These are phyloP conservation scores for Agrochola litura DNA, from an alignment of 2,888 invertebrate genomes.

Conservation along the genomic window DNA sequence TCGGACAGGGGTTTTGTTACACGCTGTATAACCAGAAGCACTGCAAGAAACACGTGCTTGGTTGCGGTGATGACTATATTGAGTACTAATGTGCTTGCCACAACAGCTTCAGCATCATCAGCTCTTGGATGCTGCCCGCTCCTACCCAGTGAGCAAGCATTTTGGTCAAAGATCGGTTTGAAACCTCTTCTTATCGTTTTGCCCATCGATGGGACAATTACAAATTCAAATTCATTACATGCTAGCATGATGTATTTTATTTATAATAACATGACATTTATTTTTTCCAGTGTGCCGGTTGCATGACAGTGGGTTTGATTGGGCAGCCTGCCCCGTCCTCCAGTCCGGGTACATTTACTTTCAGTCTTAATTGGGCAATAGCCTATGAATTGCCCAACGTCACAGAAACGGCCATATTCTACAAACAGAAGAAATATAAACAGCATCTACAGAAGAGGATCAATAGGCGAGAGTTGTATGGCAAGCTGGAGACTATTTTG, in stretches of 20 bases:
- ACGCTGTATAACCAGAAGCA: too few species aligned
- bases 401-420: slow-evolving; percentile 84
- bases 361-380: slow-evolving; percentile 93
- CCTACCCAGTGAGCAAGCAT: not conserved
- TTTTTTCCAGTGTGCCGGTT: slow-evolving; percentile 88
- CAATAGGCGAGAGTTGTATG: slow-evolving; percentile 92
- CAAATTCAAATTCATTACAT: too few species aligned
- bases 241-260: too few species aligned
- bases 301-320: slow-evolving; percentile 90
- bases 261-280: too few species aligned
- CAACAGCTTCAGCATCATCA: too few species aligned
- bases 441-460: slow-evolving; percentile 90
- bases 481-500: slow-evolving; percentile 92
- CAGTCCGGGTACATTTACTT: slow-evolving; percentile 90
- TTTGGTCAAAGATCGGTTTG: not conserved
- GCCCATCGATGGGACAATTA: not conserved
- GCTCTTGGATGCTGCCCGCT: too few species aligned
- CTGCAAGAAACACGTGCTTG: too few species aligned
- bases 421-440: slow-evolving; percentile 73
- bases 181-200: not conserved
- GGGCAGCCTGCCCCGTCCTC: slow-evolving; percentile 85
- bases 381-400: slow-evolving; percentile 92
- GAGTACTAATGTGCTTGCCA: too few species aligned
- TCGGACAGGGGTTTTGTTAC: too few species aligned
- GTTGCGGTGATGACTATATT: too few species aligned